Conservation (phyloP, 1,140 invertebrate species). For the Lepidurus couesii region DNA sequence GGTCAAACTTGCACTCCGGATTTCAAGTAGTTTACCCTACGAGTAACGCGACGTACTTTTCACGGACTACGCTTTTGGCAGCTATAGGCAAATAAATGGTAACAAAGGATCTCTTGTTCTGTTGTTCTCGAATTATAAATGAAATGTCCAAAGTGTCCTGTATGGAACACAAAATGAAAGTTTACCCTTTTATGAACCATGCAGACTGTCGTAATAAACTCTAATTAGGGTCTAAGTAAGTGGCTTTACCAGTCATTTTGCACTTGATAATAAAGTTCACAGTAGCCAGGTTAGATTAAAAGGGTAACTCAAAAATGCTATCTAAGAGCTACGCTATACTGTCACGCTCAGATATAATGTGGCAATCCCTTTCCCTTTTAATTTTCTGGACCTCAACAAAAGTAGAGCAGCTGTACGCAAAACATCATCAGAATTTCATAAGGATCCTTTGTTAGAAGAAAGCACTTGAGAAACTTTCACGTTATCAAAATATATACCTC, state of each 20-base stretch:
- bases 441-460: not conserved
- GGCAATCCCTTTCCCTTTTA: slow-evolving; percentile 7
- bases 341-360: not conserved
- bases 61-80: no score
- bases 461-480: slow-evolving; percentile 14
- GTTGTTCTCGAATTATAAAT: not conserved
- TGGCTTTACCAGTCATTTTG: not conserved
- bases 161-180: not conserved
- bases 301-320: no score
- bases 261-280: no score
- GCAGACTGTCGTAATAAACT: not conserved
- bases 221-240: not conserved
- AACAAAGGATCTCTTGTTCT: not conserved
- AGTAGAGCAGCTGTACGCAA: not conserved
- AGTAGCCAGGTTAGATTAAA: no score
- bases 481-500: not conserved
- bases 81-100: not conserved
- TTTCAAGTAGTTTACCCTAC: no score
- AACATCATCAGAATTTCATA: not conserved
- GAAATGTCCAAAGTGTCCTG: not conserved
- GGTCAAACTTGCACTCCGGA: no score
- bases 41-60: no score
- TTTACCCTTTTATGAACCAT: not conserved
- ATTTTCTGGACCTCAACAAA: not conserved
- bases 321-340: not conserved